A percentile compares a stretch with the other conserved stretches of the same genome.
Conservation (phyloP, 2,888 invertebrate genomes). For the Cabera pusaria region DNA sequence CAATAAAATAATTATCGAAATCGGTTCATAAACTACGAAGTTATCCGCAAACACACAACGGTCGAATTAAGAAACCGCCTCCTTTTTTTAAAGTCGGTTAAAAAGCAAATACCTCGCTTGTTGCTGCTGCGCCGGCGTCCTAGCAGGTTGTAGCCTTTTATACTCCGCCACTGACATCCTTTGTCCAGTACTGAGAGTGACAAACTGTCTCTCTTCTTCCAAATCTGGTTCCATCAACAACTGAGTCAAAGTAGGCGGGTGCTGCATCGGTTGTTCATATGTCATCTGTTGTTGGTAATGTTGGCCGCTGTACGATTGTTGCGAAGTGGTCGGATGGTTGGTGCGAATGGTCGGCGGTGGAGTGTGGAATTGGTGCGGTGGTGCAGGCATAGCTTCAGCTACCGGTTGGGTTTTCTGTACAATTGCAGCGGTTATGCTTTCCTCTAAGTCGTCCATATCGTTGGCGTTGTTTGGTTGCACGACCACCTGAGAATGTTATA, state of each 20-base stretch:
- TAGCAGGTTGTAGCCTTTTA: constrained; percentile 62
- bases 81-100: too few relatives aligned
- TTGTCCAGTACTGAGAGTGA: constrained; percentile 68
- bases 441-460: constrained; percentile 79
- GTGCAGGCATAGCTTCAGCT: constrained; percentile 45
- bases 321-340: constrained; percentile 36
- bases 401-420: constrained; percentile 62
- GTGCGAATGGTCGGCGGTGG: constrained; percentile 53
- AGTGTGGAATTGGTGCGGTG: constrained; percentile 58
- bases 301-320: constrained; percentile 48
- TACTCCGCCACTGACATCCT: constrained; percentile 74
- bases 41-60: too few relatives aligned
- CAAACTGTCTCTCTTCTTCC: constrained; percentile 69
- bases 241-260: constrained; percentile 56
- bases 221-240: constrained; percentile 63
- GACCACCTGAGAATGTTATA: constrained; percentile 47
- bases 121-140: constrained; percentile 58
- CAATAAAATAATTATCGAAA: too few relatives aligned
- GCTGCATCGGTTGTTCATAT: constrained; percentile 56
- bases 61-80: too few relatives aligned
- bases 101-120: constrained; percentile 51
- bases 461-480: constrained; percentile 73
- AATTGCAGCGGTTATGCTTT: constrained; percentile 79
- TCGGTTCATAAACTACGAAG: too few relatives aligned
- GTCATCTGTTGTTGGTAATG: constrained; percentile 54